Conservation (phyloP, 2,113 vertebrate genomes). For the Prochilodus magdalenae region DNA sequence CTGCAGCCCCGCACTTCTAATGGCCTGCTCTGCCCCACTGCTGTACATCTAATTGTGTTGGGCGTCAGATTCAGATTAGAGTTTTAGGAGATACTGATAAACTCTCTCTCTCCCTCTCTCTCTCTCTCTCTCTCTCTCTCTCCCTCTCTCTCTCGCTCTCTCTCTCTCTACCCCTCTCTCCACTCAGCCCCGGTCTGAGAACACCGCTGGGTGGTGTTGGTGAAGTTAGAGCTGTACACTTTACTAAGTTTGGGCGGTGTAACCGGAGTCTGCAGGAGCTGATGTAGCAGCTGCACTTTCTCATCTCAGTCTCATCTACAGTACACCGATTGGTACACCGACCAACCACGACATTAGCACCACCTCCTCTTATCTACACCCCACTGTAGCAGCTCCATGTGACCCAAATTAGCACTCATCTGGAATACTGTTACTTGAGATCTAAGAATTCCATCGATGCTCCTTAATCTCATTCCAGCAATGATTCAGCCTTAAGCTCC, state of each 20-base stretch:
- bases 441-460: no score
- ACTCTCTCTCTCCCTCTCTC: not conserved
- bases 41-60: conserved; percentile 32
- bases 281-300: no score
- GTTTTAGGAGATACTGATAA: not conserved
- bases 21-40: conserved; percentile 29
- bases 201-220: not conserved
- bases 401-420: no score
- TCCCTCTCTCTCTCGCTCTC: not conserved
- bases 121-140: not conserved
- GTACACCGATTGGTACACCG: no score
- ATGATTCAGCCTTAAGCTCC: no score
- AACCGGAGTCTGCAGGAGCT: not conserved
- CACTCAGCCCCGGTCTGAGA: not conserved
- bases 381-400: no score
- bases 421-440: no score
- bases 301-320: no score
- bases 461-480: no score
- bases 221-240: not conserved
- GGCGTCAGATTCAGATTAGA: conserved; percentile 7
- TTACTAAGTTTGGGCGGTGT: not conserved
- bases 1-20: conserved; percentile 42
- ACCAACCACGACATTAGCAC: no score
- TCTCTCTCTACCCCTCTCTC: not conserved
- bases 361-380: no score